These are phyloP conservation scores for Motacilla alba DNA, from an alignment of 2,113 vertebrate genomes.

Conservation along the genomic window DNA sequence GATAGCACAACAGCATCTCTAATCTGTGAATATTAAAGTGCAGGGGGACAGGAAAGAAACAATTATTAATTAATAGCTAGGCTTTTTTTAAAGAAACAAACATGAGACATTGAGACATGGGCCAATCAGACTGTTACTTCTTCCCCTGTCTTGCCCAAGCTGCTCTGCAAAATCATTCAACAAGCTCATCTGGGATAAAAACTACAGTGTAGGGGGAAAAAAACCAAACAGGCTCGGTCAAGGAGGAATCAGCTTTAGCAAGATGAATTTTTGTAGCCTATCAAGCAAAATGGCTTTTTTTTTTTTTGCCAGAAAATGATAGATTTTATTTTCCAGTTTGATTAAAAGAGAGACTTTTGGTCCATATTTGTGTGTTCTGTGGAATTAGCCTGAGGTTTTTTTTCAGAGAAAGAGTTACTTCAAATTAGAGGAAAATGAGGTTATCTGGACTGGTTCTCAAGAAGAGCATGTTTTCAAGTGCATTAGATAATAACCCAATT, in stretches of 20 bases:
- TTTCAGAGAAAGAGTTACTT: not conserved
- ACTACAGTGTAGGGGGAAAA: not conserved
- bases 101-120: not conserved
- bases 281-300: not conserved
- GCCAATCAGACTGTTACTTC: not conserved
- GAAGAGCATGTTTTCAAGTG: not conserved
- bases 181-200: not conserved
- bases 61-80: not conserved
- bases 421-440: not conserved
- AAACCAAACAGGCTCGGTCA: not conserved
- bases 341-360: not conserved
- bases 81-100: not conserved
- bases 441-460: not conserved
- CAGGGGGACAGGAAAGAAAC: not conserved
- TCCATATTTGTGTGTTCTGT: not conserved
- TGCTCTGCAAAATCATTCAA: not conserved
- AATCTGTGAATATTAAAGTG: not conserved
- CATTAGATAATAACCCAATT: not conserved
- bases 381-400: not conserved
- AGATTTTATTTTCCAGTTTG: not conserved
- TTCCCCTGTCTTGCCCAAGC: not conserved
- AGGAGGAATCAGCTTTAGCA: not conserved
- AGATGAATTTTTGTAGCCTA: not conserved
- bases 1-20: not conserved
- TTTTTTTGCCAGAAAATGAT: not conserved